These are phyloP conservation scores for Baronia brevicornis DNA, from an alignment of 2,888 invertebrate species.

Conservation along the genomic window DNA sequence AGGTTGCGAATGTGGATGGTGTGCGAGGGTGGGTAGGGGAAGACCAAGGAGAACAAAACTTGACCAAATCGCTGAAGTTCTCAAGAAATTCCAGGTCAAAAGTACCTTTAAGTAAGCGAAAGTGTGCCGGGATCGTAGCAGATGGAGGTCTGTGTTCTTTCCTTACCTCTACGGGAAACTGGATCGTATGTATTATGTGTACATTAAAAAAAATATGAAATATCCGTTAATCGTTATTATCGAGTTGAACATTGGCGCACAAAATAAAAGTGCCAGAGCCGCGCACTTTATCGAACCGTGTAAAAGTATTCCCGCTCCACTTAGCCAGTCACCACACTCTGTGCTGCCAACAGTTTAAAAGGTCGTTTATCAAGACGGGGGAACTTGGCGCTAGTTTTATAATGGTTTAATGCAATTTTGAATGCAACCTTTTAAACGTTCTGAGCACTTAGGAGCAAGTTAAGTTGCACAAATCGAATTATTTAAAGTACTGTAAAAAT, in stretches of 20 bases:
- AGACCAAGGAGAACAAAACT: too few relatives aligned
- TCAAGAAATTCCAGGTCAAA: too few relatives aligned
- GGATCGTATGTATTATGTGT: too few relatives aligned
- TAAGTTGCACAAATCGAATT: slow-evolving; percentile 54
- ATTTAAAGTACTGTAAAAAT: too few relatives aligned
- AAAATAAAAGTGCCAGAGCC: not conserved
- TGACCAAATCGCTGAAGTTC: too few relatives aligned
- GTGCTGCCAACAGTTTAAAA: slow-evolving; percentile 65
- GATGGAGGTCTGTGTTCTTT: too few relatives aligned
- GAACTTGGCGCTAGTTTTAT: slow-evolving; percentile 46
- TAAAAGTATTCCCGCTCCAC: slow-evolving; percentile 24
- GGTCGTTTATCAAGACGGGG: slow-evolving; percentile 50
- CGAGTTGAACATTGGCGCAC: not conserved
- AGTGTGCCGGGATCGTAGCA: too few relatives aligned
- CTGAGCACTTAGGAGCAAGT: slow-evolving; percentile 33
- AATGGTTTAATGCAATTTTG: slow-evolving; percentile 55
- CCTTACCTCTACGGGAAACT: too few relatives aligned
- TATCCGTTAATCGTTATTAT: too few relatives aligned
- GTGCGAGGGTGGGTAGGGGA: too few relatives aligned
- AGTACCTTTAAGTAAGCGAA: too few relatives aligned
- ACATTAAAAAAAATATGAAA: slow-evolving; percentile 9
- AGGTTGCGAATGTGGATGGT: too few relatives aligned
- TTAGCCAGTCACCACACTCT: slow-evolving; percentile 28
- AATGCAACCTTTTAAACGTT: slow-evolving; percentile 53
- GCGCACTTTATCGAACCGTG: slow-evolving; percentile 19